phyloP scores from a whole-genome alignment of 1,140 invertebrate species.

The Nasonia giraulti region DNA sequence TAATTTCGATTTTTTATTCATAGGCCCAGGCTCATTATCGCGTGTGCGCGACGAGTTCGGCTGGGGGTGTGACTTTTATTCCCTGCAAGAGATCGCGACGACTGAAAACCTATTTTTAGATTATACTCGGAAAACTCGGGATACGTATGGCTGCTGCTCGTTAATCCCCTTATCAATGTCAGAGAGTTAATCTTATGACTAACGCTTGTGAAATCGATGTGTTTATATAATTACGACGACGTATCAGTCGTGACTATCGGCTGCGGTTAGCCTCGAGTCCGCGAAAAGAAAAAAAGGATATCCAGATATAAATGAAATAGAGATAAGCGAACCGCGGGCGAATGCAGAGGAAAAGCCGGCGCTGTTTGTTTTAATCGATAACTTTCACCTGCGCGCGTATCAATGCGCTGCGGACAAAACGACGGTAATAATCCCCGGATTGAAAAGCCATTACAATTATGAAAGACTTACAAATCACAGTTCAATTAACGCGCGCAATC shows the following conservation, averaged over 20 bases:
- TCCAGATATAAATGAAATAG: too few relatives aligned
- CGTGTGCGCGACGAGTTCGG: not conserved
- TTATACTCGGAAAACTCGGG: not conserved
- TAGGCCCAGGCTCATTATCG: not conserved
- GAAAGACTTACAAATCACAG: not conserved
- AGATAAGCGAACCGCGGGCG: too few relatives aligned
- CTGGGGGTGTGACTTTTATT: not conserved
- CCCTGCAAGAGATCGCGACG: not conserved
- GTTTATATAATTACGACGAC: not conserved
- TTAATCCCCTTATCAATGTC: not conserved
- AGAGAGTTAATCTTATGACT: too few relatives aligned
- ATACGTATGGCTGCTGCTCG: not conserved
- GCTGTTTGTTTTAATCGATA: too few relatives aligned
- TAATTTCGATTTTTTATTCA: conserved; percentile 33
- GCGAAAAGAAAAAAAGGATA: too few relatives aligned
- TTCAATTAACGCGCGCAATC: too few relatives aligned
- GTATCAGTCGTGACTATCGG: too few relatives aligned
- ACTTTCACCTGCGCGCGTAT: too few relatives aligned
- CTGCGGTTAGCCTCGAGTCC: too few relatives aligned
- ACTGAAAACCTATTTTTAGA: not conserved
- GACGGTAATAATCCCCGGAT: too few relatives aligned
- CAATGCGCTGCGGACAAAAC: too few relatives aligned
- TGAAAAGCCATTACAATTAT: not conserved
- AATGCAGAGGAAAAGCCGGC: too few relatives aligned
- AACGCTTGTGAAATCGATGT: not conserved